phyloP scores from a whole-genome alignment of 2,113 vertebrate species.

The Chlorocebus sabaeus region DNA sequence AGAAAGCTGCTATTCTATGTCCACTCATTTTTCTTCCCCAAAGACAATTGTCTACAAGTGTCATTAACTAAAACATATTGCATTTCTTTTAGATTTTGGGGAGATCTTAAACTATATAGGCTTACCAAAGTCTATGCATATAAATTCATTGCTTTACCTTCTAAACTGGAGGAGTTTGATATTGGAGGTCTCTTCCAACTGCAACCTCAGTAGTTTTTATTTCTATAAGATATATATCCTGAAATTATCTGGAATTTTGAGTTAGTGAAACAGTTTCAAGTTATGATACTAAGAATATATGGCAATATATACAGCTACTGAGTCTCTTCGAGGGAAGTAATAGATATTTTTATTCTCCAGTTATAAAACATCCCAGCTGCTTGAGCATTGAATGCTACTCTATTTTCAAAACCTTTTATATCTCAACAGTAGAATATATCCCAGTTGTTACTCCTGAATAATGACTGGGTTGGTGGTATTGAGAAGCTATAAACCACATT shows the following conservation, averaged over 20 bases:
- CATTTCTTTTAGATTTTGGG: not conserved
- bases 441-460: slow-evolving; percentile 32
- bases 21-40: not conserved
- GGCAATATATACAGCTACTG: not conserved
- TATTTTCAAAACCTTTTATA: slow-evolving; percentile 49
- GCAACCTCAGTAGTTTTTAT: slow-evolving; percentile 6
- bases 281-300: slow-evolving; percentile 42
- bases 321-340: slow-evolving; percentile 31
- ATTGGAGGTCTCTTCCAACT: not conserved
- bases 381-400: not conserved
- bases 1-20: not conserved
- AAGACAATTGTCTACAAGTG: not conserved
- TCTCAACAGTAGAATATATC: not conserved
- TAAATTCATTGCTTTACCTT: not conserved
- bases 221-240: slow-evolving; percentile 3
- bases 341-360: slow-evolving; percentile 54
- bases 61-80: not conserved
- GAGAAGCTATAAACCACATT: slow-evolving; percentile 5
- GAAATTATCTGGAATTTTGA: slow-evolving; percentile 27
- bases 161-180: not conserved
- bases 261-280: slow-evolving; percentile 27
- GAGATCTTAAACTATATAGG: not conserved
- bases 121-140: not conserved
- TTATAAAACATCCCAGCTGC: slow-evolving; percentile 48
- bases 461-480: not conserved